A percentile compares a stretch with the other conserved stretches of the same genome.
Evolutionary conservation across 2,113 vertebrate genomes (phyloP).

Genomic region (Rhinopomastus cyanomelas): DNA sequence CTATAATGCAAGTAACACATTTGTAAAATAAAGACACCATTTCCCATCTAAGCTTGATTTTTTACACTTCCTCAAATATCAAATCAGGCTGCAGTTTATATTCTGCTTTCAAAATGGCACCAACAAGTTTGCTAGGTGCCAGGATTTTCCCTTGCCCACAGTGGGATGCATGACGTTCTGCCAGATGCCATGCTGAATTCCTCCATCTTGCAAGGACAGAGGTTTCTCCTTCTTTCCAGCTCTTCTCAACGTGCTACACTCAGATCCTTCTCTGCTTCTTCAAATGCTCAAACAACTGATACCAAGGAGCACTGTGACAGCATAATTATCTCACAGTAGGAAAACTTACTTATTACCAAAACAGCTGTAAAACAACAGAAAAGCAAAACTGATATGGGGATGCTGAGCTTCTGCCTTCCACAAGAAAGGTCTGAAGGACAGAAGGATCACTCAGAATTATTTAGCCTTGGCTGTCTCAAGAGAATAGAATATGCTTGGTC

Average conservation of each 20-base stretch:
- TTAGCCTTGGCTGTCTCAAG: fast-evolving
- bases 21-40: background rate
- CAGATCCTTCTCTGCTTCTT: background rate
- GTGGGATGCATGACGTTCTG: background rate
- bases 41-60: background rate
- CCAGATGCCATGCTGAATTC: background rate
- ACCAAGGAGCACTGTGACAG: background rate
- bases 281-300: background rate
- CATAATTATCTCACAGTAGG: background rate
- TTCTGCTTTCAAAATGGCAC: background rate
- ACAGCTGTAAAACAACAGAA: background rate
- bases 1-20: background rate
- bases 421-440: background rate
- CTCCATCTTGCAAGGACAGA: background rate
- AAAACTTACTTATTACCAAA: constrained; percentile 1
- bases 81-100: background rate
- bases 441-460: background rate
- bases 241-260: background rate
- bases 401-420: background rate
- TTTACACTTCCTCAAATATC: background rate
- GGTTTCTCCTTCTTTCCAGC: background rate
- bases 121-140: background rate
- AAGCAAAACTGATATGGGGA: background rate
- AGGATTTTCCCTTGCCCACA: background rate
- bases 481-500: background rate